A percentile compares a stretch with the other conserved stretches of the same genome.
Evolutionary conservation across 2,113 vertebrate genomes (phyloP).

Genomic region (Erinaceus europaeus): DNA sequence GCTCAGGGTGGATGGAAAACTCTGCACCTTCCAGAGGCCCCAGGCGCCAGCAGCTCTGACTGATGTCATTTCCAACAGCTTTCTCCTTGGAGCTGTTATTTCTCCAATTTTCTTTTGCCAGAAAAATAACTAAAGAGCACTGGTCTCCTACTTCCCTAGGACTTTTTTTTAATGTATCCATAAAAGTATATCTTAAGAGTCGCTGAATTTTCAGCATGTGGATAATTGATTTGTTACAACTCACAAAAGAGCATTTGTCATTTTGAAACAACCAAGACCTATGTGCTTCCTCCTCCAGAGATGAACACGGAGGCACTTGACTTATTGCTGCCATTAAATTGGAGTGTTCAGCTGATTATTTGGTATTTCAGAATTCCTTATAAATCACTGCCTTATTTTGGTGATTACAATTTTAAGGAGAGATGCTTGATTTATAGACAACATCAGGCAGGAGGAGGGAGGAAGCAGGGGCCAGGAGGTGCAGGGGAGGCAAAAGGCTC

Average conservation of each 20-base stretch:
- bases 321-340: constrained; percentile 69
- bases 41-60: neutral
- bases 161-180: constrained; percentile 26
- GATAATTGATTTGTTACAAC: constrained; percentile 72
- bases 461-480: neutral
- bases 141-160: neutral
- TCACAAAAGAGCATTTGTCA: constrained; percentile 67
- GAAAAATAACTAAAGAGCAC: constrained; percentile 56
- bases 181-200: constrained; percentile 61
- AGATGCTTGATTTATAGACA: constrained; percentile 54
- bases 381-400: constrained; percentile 72
- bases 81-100: constrained; percentile 39
- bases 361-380: constrained; percentile 67
- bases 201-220: constrained; percentile 39
- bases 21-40: neutral
- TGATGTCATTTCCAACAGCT: constrained; percentile 15
- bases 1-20: neutral
- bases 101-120: constrained; percentile 49
- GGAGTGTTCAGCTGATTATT: constrained; percentile 64
- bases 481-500: neutral
- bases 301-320: constrained; percentile 52
- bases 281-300: neutral
- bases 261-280: constrained; percentile 51
- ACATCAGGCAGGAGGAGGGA: neutral
- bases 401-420: constrained; percentile 71